Evolutionary conservation across 2,888 invertebrate genomes (phyloP).

Genomic region (Drosophila rellima): DNA sequence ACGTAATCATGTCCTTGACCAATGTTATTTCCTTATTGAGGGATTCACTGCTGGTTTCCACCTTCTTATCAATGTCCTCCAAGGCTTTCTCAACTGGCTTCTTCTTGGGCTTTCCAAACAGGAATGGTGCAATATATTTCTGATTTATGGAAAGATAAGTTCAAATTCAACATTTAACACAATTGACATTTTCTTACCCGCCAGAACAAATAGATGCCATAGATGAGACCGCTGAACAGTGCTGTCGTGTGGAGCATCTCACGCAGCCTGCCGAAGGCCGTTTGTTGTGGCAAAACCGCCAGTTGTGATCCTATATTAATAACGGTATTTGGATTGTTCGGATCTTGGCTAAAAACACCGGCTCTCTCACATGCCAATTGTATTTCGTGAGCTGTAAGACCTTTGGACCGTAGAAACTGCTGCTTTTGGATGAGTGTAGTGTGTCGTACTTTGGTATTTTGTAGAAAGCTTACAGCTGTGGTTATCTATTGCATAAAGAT

Average conservation of each 20-base stretch:
- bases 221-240: slow-evolving; percentile 91
- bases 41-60: slow-evolving; percentile 88
- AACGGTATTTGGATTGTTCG: slow-evolving; percentile 81
- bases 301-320: slow-evolving; percentile 83
- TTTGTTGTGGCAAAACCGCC: slow-evolving; percentile 74
- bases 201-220: slow-evolving; percentile 93
- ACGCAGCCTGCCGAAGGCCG: slow-evolving; percentile 87
- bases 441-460: slow-evolving; percentile 93
- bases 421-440: slow-evolving; percentile 92
- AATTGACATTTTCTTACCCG: slow-evolving; percentile 87
- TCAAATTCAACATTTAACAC: background rate
- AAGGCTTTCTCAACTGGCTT: slow-evolving; percentile 90
- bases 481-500: slow-evolving; percentile 88
- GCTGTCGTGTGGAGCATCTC: slow-evolving; percentile 91
- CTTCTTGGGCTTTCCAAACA: slow-evolving; percentile 90
- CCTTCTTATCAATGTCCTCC: slow-evolving; percentile 89
- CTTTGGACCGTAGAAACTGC: slow-evolving; percentile 91
- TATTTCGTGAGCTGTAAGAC: slow-evolving; percentile 91
- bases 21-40: slow-evolving; percentile 89
- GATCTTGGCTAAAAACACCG: slow-evolving; percentile 84
- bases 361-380: slow-evolving; percentile 91
- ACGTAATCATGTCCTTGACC: slow-evolving; percentile 89
- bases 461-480: slow-evolving; percentile 94
- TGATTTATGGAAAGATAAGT: slow-evolving; percentile 76
- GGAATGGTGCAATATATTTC: slow-evolving; percentile 89